phyloP scores from a whole-genome alignment of 2,113 vertebrate species.

The Gambusia affinis region DNA sequence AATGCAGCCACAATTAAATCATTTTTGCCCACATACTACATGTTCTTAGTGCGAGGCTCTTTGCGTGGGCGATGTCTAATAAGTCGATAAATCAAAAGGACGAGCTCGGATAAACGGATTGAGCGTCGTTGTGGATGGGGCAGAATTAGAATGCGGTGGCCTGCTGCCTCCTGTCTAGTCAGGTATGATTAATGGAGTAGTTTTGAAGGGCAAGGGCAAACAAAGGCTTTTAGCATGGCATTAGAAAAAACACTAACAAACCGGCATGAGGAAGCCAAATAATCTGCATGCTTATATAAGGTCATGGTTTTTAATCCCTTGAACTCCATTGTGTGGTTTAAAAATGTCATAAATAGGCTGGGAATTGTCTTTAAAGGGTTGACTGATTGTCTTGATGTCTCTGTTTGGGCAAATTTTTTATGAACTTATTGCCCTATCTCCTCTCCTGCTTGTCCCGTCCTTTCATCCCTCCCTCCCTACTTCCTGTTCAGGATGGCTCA shows the following conservation, averaged over 20 bases:
- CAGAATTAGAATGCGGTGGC: slow-evolving; percentile 50
- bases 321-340: slow-evolving; percentile 23
- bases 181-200: slow-evolving; percentile 71
- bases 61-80: slow-evolving; percentile 47
- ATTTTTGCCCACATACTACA: slow-evolving; percentile 39
- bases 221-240: slow-evolving; percentile 58
- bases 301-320: slow-evolving; percentile 57
- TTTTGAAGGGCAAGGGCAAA: slow-evolving; percentile 61
- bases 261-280: slow-evolving; percentile 47
- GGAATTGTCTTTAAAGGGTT: slow-evolving; percentile 10
- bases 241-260: slow-evolving; percentile 61
- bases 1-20: slow-evolving; percentile 61
- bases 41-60: slow-evolving; percentile 26
- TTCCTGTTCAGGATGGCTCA: slow-evolving; percentile 85
- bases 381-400: slow-evolving; percentile 17
- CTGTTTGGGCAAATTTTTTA: slow-evolving; percentile 5
- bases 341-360: slow-evolving; percentile 33
- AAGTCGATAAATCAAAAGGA: slow-evolving; percentile 53
- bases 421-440: neutral
- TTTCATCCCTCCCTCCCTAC: slow-evolving; percentile 14
- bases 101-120: slow-evolving; percentile 59
- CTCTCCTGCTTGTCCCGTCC: slow-evolving; percentile 4
- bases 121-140: slow-evolving; percentile 40
- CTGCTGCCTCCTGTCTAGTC: slow-evolving; percentile 53
- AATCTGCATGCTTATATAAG: slow-evolving; percentile 68